Base-by-base conservation (phyloP, 2,797 vertebrate genomes). In the Sebastes oblongus region DNA sequence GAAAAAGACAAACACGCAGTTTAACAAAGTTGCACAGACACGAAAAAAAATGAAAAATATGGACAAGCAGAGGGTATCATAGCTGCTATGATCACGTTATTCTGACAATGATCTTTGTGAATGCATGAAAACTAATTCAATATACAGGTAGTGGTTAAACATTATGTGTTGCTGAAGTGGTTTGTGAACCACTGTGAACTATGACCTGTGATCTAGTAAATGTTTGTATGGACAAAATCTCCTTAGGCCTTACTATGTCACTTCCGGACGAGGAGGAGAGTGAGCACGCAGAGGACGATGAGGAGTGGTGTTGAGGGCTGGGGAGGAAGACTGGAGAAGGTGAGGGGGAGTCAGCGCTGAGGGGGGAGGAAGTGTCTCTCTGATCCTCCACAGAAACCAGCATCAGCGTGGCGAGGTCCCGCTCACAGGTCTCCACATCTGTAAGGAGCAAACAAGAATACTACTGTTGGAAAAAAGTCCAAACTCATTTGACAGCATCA, bases 221-320 rank as follows among this genome's bases (percentile, higher is more conserved):
- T 29, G 5, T 39, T 13, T 36, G 13, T 55, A 50, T 0, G 1
- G 22, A 70, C 4, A 11, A 74, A 69, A 69, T 1, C 52, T 39
- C 5, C 5, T 67, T 50, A 8, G 25, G 36, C 9, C 97, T 97
- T 96, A 98, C 97, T 59, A 97, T 95, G 87, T 98, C 97, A 90
- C 97, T 98, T 78, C 97, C 94, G 8, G 97, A 97, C 52, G 96
- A 97, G 0, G 97, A 97, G 6, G 97, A 97, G 36, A 97, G 95
- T 0, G 97, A 97, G 74, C 96, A 97, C 0, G 96, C 94, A 1
- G 97, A 97, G 2, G 93, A 94, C 0, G 94, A 95, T 0, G 93
- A 95, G 0, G 93, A 97, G 20, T 96, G 95, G 64, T 96, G 96
- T 1, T 96, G 96, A 36, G 96, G 95, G 75, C 94, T 95, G 56